A percentile compares a stretch with the other conserved stretches of the same genome.
Evolutionary conservation across 2,797 vertebrate genomes (phyloP).

Genomic region (Pangasius krempfi): DNA sequence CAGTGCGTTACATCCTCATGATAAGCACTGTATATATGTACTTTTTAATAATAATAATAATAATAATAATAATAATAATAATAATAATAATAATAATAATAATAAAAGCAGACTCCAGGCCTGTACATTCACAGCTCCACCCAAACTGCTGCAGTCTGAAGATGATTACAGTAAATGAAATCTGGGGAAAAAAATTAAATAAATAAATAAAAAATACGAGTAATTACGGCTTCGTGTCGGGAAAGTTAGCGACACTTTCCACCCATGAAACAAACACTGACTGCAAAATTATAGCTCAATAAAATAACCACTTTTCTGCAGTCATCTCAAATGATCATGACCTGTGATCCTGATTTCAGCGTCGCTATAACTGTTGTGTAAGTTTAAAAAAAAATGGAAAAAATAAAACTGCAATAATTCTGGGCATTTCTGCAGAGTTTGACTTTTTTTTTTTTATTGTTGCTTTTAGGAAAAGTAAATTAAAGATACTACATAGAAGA

Average conservation of each 20-base stretch:
- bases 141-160: conserved; percentile 73
- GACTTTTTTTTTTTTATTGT: background rate
- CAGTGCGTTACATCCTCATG: background rate
- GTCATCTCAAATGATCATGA: background rate
- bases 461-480: background rate
- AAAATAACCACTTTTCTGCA: background rate
- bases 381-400: background rate
- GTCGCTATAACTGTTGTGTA: background rate
- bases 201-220: conserved; percentile 69
- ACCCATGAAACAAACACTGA: conserved; percentile 63
- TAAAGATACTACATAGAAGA: background rate
- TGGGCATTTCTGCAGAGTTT: background rate
- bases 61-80: conserved; percentile 12
- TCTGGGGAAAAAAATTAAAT: conserved; percentile 72
- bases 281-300: background rate
- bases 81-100: conserved; percentile 33
- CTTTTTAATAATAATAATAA: background rate
- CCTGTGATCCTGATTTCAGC: background rate
- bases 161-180: conserved; percentile 96
- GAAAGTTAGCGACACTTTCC: conserved; percentile 80
- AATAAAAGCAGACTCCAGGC: background rate
- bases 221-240: conserved; percentile 82
- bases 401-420: background rate
- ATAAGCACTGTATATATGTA: background rate
- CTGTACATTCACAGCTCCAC: conserved; percentile 35